Conservation (phyloP, 2,797 vertebrate species). For the Anabas testudineus region DNA sequence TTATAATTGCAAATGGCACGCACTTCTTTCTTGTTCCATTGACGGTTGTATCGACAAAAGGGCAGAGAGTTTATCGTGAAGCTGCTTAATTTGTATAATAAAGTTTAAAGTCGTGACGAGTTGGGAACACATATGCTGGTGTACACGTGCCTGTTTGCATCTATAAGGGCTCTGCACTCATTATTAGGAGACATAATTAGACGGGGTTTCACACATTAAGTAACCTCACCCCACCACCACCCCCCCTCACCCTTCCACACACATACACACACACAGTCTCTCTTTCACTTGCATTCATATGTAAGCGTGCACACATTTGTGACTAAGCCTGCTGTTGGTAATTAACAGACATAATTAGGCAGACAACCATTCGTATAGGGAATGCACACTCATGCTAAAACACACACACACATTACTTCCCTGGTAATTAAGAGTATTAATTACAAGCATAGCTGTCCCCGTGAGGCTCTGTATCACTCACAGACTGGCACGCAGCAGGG, state of each 20-base stretch:
- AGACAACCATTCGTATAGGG: conserved; percentile 77
- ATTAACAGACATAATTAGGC: conserved; percentile 83
- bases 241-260: conserved; percentile 16
- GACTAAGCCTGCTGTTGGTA: conserved; percentile 72
- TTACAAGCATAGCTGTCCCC: conserved; percentile 82
- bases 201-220: conserved; percentile 59
- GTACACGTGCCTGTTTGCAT: conserved; percentile 31
- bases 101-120: conserved; percentile 30
- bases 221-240: background rate
- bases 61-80: background rate
- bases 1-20: background rate
- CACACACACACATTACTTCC: conserved; percentile 60
- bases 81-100: background rate
- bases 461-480: conserved; percentile 80
- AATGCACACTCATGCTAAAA: conserved; percentile 60
- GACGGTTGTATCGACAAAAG: background rate
- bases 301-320: conserved; percentile 55
- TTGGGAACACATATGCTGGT: conserved; percentile 31
- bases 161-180: conserved; percentile 54
- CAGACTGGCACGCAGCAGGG: conserved; percentile 75
- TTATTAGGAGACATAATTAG: conserved; percentile 73
- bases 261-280: conserved; percentile 1
- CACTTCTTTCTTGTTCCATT: background rate
- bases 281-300: conserved; percentile 35
- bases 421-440: conserved; percentile 84